Evolutionary conservation across 1,140 invertebrate species (phyloP), one percentile per base, ranked within the genome.

Genomic region (Drosophila tropicalis): DNA sequence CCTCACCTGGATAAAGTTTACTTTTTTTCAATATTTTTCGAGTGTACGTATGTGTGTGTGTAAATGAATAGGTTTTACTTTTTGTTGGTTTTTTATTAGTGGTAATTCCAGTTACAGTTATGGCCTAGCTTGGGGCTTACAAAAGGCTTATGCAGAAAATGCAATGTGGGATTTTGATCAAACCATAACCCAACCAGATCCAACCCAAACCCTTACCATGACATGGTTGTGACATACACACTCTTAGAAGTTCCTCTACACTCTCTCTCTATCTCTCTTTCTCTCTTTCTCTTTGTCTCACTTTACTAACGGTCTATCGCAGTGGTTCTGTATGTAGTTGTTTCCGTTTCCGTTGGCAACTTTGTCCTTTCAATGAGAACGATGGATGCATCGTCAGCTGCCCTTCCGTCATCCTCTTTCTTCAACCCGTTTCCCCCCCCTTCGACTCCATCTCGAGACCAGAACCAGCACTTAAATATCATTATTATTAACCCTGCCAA

Each of bases 81-180:
- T 62, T 62, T 62, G 62, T 70, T 76, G 70, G 58, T 76, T 76
- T 76, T 29, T 76, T 76, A 61, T 67, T 62, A 58, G 56, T 57
- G 62, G 79, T 89, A 87, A 89, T 87, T 87, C 83, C 83, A 87
- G 83, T 87, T 80, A 83, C 84, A 86, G 83, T 87, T 86, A 72
- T 66, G 71, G 66, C 72, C 73, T 70, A 75, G 73, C 72, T 58
- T 34, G 44, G 29, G 58, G 77, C 77, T 80, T 76, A 80, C 78
- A 81, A 68, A 81, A 61, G 77, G 63, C 72, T 81, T 76, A 75
- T 62, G 56, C 67, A 63, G 60, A 25, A 44, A 25, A 19, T 34
- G 19, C 60, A 7, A 39, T 29, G 15, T 17, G 36, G 22, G 44
- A 47, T 25, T 15, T 39, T n/a, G 22, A 63, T 61, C 13, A 44